Conservation (phyloP, 1,140 invertebrate species). For the Ips nitidus region DNA sequence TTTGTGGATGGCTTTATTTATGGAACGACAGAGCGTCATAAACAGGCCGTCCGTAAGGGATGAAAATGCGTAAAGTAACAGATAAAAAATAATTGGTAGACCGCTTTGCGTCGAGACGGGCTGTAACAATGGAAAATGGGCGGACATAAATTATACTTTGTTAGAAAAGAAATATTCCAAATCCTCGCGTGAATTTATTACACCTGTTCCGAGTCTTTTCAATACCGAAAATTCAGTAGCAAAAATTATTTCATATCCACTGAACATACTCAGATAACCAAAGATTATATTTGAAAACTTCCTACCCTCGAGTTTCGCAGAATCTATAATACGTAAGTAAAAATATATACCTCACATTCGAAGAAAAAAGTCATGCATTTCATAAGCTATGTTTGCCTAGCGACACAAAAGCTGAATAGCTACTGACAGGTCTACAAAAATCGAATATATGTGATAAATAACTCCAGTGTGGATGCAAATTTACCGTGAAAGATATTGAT, state of each 20-base stretch:
- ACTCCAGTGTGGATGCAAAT: slow-evolving; percentile 22
- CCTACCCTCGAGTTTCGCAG: no score
- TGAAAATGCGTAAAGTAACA: slow-evolving; percentile 12
- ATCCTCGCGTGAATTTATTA: slow-evolving; percentile 12
- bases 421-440: slow-evolving; percentile 1
- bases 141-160: slow-evolving; percentile 18
- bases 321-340: no score
- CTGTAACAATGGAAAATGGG: slow-evolving; percentile 23
- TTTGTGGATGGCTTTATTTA: background rate
- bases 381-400: no score
- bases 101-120: slow-evolving; percentile 9
- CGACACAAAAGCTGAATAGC: background rate
- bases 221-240: no score
- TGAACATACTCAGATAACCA: no score
- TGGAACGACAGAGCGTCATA: background rate
- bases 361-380: no score
- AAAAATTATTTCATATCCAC: no score
- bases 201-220: background rate
- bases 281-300: no score
- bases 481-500: slow-evolving; percentile 29
- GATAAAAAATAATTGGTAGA: slow-evolving; percentile 25
- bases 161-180: slow-evolving; percentile 9
- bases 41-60: slow-evolving; percentile 1
- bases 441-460: slow-evolving; percentile 14
- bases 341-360: no score